Evolutionary conservation across 1,140 invertebrate genomes (phyloP).

Genomic region (Amphibalanus amphitrite): DNA sequence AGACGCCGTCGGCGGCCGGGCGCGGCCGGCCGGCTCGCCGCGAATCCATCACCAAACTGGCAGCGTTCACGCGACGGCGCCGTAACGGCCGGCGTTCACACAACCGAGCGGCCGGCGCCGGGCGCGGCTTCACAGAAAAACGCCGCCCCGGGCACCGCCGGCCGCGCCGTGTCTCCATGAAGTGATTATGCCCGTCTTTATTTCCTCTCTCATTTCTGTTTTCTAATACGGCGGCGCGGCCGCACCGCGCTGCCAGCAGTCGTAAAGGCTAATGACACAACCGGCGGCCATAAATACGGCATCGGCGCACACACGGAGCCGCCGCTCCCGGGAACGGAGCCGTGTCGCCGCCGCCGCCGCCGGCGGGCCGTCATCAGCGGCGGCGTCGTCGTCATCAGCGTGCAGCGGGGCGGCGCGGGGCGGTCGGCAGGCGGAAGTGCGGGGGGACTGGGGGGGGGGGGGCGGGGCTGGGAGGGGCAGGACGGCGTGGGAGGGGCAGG

Average conservation of each 20-base stretch:
- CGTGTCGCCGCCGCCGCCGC: no score
- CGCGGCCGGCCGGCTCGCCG: no score
- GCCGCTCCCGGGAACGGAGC: neutral
- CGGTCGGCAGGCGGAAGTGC: no score
- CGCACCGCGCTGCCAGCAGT: neutral
- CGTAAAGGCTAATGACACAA: neutral
- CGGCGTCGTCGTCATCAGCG: neutral
- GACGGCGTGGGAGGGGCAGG: no score
- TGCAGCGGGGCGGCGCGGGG: no score
- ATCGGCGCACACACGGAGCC: neutral
- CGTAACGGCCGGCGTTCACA: neutral
- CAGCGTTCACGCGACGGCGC: neutral
- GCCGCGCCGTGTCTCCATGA: neutral
- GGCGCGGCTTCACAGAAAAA: neutral
- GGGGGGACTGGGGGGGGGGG: no score
- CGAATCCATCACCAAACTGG: neutral
- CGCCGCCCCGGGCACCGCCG: no score
- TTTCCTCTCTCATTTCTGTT: neutral
- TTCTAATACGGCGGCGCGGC: neutral
- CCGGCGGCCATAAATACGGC: neutral
- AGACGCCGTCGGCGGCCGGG: no score
- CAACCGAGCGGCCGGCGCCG: neutral
- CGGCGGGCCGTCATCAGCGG: neutral
- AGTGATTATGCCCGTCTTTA: neutral
- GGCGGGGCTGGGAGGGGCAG: no score